Evolutionary conservation across 2,888 invertebrate species (phyloP).

Genomic region (Troides helena): DNA sequence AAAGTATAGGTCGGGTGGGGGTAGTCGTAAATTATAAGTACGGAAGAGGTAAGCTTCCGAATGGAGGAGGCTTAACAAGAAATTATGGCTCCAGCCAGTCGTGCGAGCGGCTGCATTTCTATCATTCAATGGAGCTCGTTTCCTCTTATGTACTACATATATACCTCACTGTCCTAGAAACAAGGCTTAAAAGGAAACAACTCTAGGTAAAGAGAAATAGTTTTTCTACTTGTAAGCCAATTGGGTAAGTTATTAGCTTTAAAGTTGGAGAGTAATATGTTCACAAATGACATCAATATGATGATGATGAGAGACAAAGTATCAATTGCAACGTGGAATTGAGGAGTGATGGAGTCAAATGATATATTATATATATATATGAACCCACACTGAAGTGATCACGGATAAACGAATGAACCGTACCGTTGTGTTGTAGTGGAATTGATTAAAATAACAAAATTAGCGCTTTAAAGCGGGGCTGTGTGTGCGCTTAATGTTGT

Average conservation of each 20-base stretch:
- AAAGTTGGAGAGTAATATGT: no score
- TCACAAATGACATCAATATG: no score
- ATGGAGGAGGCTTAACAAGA: slow-evolving; percentile 10
- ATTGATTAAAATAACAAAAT: slow-evolving; percentile 23
- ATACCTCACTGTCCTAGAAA: no score
- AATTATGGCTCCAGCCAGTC: slow-evolving; percentile 10
- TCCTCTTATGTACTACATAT: no score
- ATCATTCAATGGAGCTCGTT: background rate
- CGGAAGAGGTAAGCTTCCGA: slow-evolving; percentile 19
- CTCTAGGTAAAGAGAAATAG: no score
- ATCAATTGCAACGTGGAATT: background rate
- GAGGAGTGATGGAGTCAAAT: background rate
- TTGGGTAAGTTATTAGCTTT: no score
- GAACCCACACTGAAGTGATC: background rate
- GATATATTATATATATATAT: background rate
- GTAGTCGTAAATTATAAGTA: no score
- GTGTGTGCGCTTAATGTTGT: slow-evolving; percentile 11
- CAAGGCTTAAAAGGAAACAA: no score
- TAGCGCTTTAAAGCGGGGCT: slow-evolving; percentile 11
- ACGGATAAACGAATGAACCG: background rate
- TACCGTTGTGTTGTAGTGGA: background rate
- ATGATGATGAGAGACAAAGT: no score
- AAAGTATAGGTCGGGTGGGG: no score
- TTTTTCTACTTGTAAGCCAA: no score
- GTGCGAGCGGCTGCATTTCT: slow-evolving; percentile 5